Base-by-base conservation (phyloP, 2,113 vertebrate species). In the Danio rerio region DNA sequence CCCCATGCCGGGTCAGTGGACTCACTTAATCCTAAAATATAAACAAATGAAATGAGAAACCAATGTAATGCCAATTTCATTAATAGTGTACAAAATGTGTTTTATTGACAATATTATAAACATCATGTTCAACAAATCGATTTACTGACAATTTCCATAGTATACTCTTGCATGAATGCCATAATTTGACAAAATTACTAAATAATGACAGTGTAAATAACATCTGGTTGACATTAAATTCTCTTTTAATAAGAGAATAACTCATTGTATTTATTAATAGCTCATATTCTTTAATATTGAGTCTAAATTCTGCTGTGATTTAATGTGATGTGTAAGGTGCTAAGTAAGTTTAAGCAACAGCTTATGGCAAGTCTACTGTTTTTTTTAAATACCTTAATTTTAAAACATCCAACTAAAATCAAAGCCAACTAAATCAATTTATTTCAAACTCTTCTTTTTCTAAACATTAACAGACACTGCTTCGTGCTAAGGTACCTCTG, bases 1-100 rank as follows among this genome's bases (percentile, higher is more conserved):
- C 88, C 97, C 97, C 98, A 99, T 99, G 82, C 89, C 90, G 91
- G 91, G 84, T 85, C 78, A 82, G 82, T 81, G 83, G 69, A 88
- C 50, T 81, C 82, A 72, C 50, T 81, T 79, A 72, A 84, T 18
- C 75, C 85, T 86, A 69, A 6, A 81, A 42, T 42, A 21, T 21
- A 73, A 21, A 7, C 1, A 61, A 13, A 68, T 12, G 52, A 70
- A 20, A 50, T 52, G 16, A 49, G 0, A 50, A n/a, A 70, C 20
- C 12, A 45, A 20, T 20, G n/a, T 70, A 1, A 11, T 21, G 7
- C 12, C n/a, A 70, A 49, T 21, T 50, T n/a, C 68, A 20, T n/a
- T n/a, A n/a, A 31, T 31, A 31, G 31, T 31, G 1, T 31, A 31
- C 31, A 31, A 31, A 31, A 31, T 31, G 31, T 31, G 31, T 31